phyloP scores from a whole-genome alignment of 2,113 vertebrate species.

The Canis aureus region DNA sequence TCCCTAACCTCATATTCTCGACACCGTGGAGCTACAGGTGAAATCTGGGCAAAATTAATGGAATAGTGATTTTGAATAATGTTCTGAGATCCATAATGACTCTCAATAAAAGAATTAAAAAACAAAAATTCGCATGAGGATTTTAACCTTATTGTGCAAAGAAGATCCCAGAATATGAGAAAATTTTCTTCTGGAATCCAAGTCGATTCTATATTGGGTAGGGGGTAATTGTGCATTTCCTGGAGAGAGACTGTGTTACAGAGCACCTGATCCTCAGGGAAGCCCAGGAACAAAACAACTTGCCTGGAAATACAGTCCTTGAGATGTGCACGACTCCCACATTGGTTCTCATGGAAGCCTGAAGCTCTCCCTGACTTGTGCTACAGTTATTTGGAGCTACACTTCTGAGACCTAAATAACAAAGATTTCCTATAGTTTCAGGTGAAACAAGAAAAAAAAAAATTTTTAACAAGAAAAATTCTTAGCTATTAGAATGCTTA shows the following conservation, averaged over 20 bases:
- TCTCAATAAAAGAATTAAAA: not conserved
- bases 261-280: not conserved
- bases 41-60: not conserved
- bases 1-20: not conserved
- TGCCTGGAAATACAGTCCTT: not conserved
- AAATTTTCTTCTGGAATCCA: not conserved
- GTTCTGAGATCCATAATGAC: not conserved
- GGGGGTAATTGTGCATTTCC: rapidly evolving
- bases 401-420: not conserved
- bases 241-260: not conserved
- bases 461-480: not conserved
- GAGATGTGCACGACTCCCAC: rapidly evolving
- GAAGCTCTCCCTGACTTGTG: not conserved
- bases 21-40: not conserved
- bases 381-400: not conserved
- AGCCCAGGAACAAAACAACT: not conserved
- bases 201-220: not conserved
- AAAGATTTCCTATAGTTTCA: not conserved
- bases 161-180: not conserved
- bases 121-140: not conserved
- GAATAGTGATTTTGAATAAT: not conserved
- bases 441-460: not conserved
- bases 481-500: not conserved
- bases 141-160: not conserved
- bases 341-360: not conserved